These are phyloP conservation scores for Chauna torquata DNA, from an alignment of 2,113 vertebrate genomes.

Conservation along the genomic window DNA sequence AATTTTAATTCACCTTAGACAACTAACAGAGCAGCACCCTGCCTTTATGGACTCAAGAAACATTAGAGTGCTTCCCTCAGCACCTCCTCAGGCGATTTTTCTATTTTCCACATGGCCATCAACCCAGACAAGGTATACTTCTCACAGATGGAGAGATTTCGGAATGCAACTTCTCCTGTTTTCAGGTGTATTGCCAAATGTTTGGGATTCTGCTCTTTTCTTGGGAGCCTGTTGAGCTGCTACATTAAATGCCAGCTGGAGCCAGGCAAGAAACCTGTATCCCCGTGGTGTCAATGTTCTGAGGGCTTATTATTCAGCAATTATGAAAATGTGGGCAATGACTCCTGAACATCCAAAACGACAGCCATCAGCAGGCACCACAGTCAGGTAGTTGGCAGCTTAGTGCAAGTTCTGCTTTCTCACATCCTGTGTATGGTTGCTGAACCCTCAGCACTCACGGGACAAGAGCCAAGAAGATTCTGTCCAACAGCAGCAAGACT, in stretches of 20 bases:
- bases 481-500: not conserved
- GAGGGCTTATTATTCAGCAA: not conserved
- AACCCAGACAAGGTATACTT: not conserved
- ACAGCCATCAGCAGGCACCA: not conserved
- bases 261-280: not conserved
- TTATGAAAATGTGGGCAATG: not conserved
- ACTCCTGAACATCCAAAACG: not conserved
- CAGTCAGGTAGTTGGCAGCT: not conserved
- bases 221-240: not conserved
- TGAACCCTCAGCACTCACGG: not conserved
- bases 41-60: not conserved
- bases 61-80: not conserved
- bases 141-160: not conserved
- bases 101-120: not conserved
- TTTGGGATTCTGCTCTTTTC: accelerated
- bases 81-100: not conserved
- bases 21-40: not conserved
- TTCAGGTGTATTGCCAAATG: not conserved
- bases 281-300: not conserved
- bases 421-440: not conserved
- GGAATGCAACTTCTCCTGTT: not conserved
- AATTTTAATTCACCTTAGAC: not conserved
- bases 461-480: not conserved
- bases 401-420: not conserved
- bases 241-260: not conserved